Evolutionary conservation across 1,140 invertebrate genomes (phyloP), one percentile per base, ranked within the genome.

Genomic region (Lucilia sericata): DNA sequence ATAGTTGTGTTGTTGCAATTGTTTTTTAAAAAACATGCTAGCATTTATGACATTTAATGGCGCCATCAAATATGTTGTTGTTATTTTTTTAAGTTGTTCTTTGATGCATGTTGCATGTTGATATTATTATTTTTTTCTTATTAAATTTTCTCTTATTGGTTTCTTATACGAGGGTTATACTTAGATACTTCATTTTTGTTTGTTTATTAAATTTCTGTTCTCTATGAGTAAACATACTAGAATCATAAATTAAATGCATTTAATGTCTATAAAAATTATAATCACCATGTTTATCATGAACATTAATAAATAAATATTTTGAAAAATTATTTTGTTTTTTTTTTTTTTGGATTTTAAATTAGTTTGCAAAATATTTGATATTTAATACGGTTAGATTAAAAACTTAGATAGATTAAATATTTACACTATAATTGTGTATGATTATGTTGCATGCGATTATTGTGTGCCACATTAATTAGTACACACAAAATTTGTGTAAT

Each of bases 31-130:
- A 80, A 80, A 80, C 42, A 80, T 51, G 76, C 47, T 80, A 42
- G 76, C 76, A 80, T 80, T 80, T 80, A 80, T 80, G 76, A 80
- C 76, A 80, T 49, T 80, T 80, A 80, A 80, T 49, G 76, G 76
- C 76, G 76, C 76, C 76, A 80, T 80, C 76, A 49, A 19, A 47
- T 80, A 80, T 80, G 76, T 80, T 80, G 76, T 21, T 21, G 12
- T 25, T 49, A n/a, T 30, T 30, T 30, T 30, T 30, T 30, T 13
- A 76, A n/a, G 5, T 80, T 49, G 76, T 30, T 49, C 19, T 21
- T 49, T 80, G 76, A 80, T 80, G 76, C 76, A 49, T 80, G 76
- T 47, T 80, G 42, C 25, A 49, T 80, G 21, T 19, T 49, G 76
- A 21, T 51, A 19, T 49, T 80, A 55, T 5, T 42, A 17, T 42